Conservation (phyloP, 2,888 invertebrate species). For the Chesias legatella region DNA sequence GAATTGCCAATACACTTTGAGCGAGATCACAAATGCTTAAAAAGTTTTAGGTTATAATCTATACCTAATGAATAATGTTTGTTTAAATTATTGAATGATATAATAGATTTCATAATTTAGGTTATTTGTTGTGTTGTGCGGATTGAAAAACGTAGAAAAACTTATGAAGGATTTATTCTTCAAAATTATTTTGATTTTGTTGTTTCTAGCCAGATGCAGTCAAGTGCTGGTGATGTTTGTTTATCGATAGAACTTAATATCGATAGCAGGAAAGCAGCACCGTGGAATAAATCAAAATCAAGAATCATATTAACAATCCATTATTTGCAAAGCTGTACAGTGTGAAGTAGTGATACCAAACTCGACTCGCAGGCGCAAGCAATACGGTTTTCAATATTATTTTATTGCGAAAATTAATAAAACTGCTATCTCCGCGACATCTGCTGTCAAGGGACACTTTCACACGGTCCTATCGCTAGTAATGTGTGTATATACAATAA, state of each 20-base stretch:
- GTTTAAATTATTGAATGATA: too few species aligned
- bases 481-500: slow-evolving; percentile 12
- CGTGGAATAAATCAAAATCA: background rate
- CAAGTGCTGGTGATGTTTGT: background rate
- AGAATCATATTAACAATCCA: slow-evolving; percentile 3
- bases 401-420: slow-evolving; percentile 34
- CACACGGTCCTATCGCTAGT: slow-evolving; percentile 25
- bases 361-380: slow-evolving; percentile 18
- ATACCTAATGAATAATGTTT: too few species aligned
- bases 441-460: slow-evolving; percentile 21
- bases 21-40: too few species aligned
- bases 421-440: slow-evolving; percentile 29
- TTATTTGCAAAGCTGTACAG: slow-evolving; percentile 24
- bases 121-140: too few species aligned
- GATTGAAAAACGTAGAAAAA: too few species aligned
- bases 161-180: too few species aligned
- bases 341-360: slow-evolving; percentile 21
- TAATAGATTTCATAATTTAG: too few species aligned
- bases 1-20: too few species aligned
- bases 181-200: too few species aligned
- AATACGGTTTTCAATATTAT: slow-evolving; percentile 17
- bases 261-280: background rate
- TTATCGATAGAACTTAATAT: slow-evolving; percentile 4
- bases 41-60: too few species aligned
- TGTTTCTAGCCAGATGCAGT: background rate